A percentile compares a stretch with the other conserved stretches of the same genome.
Conservation (phyloP, 2,113 vertebrate species). For the Seriola quinqueradiata region DNA sequence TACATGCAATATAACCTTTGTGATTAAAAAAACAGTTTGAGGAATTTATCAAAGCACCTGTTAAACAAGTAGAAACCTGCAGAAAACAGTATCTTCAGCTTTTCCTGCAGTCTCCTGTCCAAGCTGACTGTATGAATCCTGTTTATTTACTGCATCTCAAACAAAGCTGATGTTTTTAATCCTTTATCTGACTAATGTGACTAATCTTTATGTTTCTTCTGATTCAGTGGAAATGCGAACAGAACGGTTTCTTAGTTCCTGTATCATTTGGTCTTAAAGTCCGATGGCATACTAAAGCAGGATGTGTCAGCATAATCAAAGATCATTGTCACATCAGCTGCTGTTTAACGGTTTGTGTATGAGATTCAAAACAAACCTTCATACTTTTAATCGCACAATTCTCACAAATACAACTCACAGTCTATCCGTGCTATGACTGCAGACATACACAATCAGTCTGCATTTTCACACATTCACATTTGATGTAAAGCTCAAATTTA, state of each 20-base stretch:
- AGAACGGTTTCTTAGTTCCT: background rate
- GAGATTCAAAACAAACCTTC: background rate
- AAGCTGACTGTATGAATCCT: background rate
- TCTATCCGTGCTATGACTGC: background rate
- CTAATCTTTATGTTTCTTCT: background rate
- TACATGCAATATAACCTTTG: too few relatives aligned
- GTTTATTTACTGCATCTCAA: background rate
- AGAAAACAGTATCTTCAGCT: background rate
- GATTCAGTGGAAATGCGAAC: background rate
- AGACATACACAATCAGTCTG: background rate
- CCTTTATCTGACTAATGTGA: background rate
- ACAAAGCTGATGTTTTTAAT: background rate
- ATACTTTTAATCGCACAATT: too few relatives aligned
- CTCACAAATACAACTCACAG: background rate
- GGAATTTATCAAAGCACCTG: too few relatives aligned
- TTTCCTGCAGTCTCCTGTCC: background rate
- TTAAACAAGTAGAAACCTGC: too few relatives aligned
- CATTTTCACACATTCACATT: background rate
- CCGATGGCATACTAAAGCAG: too few relatives aligned
- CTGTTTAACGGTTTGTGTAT: background rate
- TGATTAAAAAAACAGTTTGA: too few relatives aligned
- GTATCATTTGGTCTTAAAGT: background rate
- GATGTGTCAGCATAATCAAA: too few relatives aligned
- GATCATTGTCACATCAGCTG: background rate
- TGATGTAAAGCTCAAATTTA: background rate